phyloP scores from a whole-genome alignment of 2,113 vertebrate species.

The Nannobrachium achirus region DNA sequence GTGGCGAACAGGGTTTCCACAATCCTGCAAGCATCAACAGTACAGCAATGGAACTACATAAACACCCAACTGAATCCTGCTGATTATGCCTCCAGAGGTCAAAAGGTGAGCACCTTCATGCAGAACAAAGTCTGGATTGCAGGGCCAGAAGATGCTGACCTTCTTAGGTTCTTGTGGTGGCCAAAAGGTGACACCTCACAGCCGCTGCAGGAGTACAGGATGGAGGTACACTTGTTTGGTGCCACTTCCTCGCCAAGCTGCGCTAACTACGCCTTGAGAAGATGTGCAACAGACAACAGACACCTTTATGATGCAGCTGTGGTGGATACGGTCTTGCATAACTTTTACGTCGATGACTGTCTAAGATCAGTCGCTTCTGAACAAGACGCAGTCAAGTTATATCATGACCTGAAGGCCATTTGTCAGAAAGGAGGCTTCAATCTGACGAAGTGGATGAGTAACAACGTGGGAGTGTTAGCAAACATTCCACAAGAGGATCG shows the following conservation, averaged over 20 bases:
- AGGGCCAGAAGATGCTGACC: slow-evolving; percentile 1
- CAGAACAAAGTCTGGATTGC: slow-evolving; percentile 24
- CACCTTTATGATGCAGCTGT: background rate
- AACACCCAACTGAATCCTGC: too few relatives aligned
- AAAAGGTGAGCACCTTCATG: too few relatives aligned
- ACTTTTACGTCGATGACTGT: slow-evolving; percentile 22
- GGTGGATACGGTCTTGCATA: background rate
- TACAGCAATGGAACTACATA: too few relatives aligned
- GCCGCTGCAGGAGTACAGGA: background rate
- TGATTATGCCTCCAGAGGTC: too few relatives aligned
- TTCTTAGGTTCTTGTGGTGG: slow-evolving; percentile 21
- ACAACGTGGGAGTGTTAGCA: background rate
- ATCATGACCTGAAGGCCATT: background rate
- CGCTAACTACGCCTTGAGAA: slow-evolving; percentile 23
- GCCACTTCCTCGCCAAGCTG: slow-evolving; percentile 21
- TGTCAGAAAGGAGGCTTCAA: background rate
- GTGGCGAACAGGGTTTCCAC: too few relatives aligned
- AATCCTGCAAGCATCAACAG: too few relatives aligned
- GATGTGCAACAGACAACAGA: slow-evolving; percentile 14
- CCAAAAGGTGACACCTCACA: slow-evolving; percentile 8
- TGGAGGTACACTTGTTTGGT: slow-evolving; percentile 11
- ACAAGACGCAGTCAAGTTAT: background rate
- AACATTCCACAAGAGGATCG: too few relatives aligned
- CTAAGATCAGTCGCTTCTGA: slow-evolving; percentile 1
- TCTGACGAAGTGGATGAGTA: slow-evolving; percentile 10